phyloP scores from a whole-genome alignment of 2,888 invertebrate genomes.

The Melanostoma scalare region DNA sequence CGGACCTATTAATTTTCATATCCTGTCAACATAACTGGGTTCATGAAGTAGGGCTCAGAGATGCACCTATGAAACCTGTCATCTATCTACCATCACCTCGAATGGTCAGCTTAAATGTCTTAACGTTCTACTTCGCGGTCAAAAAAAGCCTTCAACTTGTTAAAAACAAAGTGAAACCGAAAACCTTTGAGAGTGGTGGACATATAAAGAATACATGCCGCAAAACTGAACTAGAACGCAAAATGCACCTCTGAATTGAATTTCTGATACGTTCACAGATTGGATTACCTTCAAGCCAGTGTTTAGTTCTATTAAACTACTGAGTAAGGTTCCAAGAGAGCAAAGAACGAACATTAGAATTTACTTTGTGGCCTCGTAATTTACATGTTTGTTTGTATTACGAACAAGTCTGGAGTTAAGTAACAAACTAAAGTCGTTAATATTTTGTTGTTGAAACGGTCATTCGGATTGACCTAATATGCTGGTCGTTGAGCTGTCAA shows the following conservation, averaged over 20 bases:
- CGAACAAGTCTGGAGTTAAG: neutral
- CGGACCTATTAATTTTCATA: no score
- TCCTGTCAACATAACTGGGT: no score
- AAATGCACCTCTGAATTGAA: constrained; percentile 48
- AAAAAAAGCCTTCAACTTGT: constrained; percentile 58
- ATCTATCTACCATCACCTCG: constrained; percentile 43
- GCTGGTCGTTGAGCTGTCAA: no score
- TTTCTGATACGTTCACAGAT: constrained; percentile 2
- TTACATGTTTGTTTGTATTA: constrained; percentile 16
- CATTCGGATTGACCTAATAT: neutral
- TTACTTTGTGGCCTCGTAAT: constrained; percentile 7
- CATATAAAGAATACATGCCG: constrained; percentile 39
- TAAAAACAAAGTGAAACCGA: constrained; percentile 50
- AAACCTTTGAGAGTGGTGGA: constrained; percentile 49
- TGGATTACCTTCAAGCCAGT: constrained; percentile 1
- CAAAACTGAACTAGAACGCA: constrained; percentile 44
- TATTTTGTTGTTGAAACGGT: neutral
- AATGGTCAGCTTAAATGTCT: constrained; percentile 43
- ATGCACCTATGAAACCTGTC: neutral
- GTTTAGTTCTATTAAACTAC: neutral
- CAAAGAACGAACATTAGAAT: constrained; percentile 13
- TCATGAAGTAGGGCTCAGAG: constrained; percentile 12
- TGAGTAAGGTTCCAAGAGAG: neutral
- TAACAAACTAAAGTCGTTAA: neutral
- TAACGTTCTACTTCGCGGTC: constrained; percentile 32